These are phyloP conservation scores for Dolichoris vasculosae DNA, from an alignment of 1,140 invertebrate genomes.

Conservation along the genomic window DNA sequence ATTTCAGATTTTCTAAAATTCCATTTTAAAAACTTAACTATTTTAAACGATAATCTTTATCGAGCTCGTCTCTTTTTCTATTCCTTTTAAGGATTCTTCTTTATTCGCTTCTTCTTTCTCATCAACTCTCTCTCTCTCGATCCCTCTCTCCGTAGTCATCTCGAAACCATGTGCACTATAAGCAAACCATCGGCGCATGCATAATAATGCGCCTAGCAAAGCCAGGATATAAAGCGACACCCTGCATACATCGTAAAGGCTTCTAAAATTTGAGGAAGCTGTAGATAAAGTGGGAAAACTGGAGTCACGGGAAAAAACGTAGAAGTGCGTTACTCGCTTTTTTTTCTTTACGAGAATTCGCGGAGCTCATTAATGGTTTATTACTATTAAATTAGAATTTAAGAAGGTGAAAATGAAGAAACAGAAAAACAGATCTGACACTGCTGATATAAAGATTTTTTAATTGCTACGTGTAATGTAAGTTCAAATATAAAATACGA, in stretches of 20 bases:
- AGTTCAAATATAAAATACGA: too few species aligned
- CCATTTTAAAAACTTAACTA: background rate
- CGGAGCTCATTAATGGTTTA: background rate
- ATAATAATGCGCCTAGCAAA: slow-evolving; percentile 64
- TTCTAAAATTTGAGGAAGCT: background rate
- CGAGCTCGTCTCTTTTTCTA: too few species aligned
- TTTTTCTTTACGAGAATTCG: background rate
- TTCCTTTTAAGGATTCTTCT: background rate
- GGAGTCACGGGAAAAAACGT: background rate
- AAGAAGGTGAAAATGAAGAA: background rate
- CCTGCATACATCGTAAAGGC: background rate
- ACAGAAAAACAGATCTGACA: too few species aligned
- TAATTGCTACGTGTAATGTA: too few species aligned
- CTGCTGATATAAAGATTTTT: too few species aligned
- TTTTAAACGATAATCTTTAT: too few species aligned
- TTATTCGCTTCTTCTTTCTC: background rate
- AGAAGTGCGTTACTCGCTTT: background rate
- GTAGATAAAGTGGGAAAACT: background rate
- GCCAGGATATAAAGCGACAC: slow-evolving; percentile 63
- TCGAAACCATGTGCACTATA: background rate
- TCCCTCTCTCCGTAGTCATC: background rate
- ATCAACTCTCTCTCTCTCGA: background rate
- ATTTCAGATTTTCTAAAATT: background rate
- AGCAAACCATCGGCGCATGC: slow-evolving; percentile 62
- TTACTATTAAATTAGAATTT: background rate